phyloP scores from a whole-genome alignment of 2,888 invertebrate genomes.

The Homarus gammarus region DNA sequence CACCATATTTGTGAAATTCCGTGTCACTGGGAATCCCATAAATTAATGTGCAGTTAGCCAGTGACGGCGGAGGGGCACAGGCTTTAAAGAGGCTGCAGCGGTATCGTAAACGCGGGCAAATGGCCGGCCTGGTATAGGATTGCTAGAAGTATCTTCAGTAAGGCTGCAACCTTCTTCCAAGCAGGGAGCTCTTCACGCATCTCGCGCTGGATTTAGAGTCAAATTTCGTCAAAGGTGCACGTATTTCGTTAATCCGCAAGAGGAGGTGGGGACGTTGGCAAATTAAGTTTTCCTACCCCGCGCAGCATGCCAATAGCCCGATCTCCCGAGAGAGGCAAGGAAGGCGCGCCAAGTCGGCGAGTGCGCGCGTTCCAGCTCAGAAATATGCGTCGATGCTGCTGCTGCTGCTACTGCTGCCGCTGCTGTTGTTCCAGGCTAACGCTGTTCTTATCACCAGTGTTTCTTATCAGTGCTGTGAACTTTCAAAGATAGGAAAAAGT shows the following conservation, averaged over 20 bases:
- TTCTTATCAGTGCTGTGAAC: slow-evolving; percentile 64
- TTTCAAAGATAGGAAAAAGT: slow-evolving; percentile 31
- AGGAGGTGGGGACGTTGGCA: slow-evolving; percentile 70
- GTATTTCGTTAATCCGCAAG: slow-evolving; percentile 71
- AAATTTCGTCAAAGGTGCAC: slow-evolving; percentile 71
- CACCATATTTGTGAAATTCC: slow-evolving; percentile 69
- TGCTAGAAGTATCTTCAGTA: slow-evolving; percentile 76
- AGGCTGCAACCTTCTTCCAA: slow-evolving; percentile 75
- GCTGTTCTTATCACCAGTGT: slow-evolving; percentile 62
- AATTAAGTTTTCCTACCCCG: slow-evolving; percentile 65
- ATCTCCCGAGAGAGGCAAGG: slow-evolving; percentile 62
- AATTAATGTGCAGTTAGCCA: slow-evolving; percentile 76
- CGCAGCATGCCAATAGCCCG: slow-evolving; percentile 71
- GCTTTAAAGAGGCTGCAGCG: slow-evolving; percentile 76
- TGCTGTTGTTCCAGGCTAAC: slow-evolving; percentile 64
- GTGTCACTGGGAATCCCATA: slow-evolving; percentile 74
- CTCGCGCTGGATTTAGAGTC: slow-evolving; percentile 66
- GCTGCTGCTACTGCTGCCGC: slow-evolving; percentile 63
- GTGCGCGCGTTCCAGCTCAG: slow-evolving; percentile 71
- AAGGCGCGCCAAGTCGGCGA: slow-evolving; percentile 48
- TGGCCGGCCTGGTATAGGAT: slow-evolving; percentile 76
- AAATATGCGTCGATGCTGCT: slow-evolving; percentile 69
- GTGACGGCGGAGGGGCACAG: slow-evolving; percentile 75
- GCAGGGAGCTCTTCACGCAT: slow-evolving; percentile 65
- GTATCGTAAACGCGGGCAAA: slow-evolving; percentile 76